These are phyloP conservation scores for Nylanderia fulva DNA, from an alignment of 1,140 invertebrate genomes.

Conservation along the genomic window DNA sequence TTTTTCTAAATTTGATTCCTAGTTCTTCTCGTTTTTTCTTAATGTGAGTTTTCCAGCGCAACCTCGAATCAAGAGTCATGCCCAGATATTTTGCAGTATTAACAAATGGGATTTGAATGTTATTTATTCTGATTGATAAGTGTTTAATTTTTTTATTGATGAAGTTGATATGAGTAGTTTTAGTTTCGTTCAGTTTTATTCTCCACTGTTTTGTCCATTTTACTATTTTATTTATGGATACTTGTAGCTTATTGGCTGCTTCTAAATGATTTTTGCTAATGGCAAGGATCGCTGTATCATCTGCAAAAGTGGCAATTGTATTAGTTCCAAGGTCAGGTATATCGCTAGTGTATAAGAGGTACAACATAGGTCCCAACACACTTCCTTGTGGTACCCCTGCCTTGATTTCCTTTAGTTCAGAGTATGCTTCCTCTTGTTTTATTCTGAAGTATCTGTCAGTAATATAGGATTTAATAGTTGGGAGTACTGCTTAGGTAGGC, in stretches of 20 bases:
- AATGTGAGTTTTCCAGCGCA: constrained; percentile 8
- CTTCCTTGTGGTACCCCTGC: constrained; percentile 74
- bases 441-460: background rate
- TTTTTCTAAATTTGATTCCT: constrained; percentile 32
- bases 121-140: constrained; percentile 33
- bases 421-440: background rate
- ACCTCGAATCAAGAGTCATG: constrained; percentile 21
- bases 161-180: constrained; percentile 68
- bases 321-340: constrained; percentile 41
- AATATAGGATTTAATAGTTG: background rate
- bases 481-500: background rate
- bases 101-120: constrained; percentile 27
- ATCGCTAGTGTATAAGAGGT: constrained; percentile 61
- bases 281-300: constrained; percentile 73
- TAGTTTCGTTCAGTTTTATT: constrained; percentile 67
- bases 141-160: constrained; percentile 41
- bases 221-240: constrained; percentile 33
- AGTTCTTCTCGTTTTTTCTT: constrained; percentile 65
- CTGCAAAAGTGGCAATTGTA: constrained; percentile 61
- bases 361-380: constrained; percentile 65
- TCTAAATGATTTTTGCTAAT: background rate
- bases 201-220: constrained; percentile 72
- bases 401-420: background rate
- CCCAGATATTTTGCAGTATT: background rate
- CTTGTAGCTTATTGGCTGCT: background rate